These are phyloP conservation scores for Notarius lentiginosus DNA, from an alignment of 2,113 vertebrate species.

Conservation along the genomic window DNA sequence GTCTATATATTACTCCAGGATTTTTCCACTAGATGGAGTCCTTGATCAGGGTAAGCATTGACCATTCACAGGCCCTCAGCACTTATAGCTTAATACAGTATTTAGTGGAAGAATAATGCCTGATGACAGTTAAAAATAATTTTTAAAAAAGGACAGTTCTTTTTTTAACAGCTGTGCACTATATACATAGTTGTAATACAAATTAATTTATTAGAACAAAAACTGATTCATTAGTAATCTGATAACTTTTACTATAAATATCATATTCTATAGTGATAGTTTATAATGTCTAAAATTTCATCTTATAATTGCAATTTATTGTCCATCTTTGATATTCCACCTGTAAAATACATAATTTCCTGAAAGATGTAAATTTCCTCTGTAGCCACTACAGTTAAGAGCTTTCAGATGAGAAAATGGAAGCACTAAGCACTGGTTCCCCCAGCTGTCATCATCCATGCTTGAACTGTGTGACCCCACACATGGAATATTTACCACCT, in stretches of 20 bases:
- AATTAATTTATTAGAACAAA: not conserved
- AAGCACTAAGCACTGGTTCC: not conserved
- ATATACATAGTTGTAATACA: not conserved
- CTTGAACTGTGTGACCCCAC: not conserved
- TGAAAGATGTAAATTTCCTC: not conserved
- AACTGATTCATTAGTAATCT: not conserved
- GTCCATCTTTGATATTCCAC: not conserved
- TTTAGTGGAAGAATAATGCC: not conserved
- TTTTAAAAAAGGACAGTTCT: not conserved
- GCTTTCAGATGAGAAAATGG: not conserved
- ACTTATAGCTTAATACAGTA: not conserved
- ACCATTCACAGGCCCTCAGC: not conserved
- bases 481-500: slow-evolving; percentile 5
- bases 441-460: not conserved
- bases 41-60: not conserved
- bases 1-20: not conserved
- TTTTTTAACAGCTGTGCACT: not conserved
- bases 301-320: not conserved
- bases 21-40: slow-evolving; percentile 62
- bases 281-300: not conserved
- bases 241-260: not conserved
- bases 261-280: not conserved
- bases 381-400: not conserved
- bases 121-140: not conserved
- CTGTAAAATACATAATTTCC: not conserved